A percentile compares a stretch with the other conserved stretches of the same genome.
phyloP scores from a whole-genome alignment of 2,888 invertebrate genomes.

The Spodoptera picta region DNA sequence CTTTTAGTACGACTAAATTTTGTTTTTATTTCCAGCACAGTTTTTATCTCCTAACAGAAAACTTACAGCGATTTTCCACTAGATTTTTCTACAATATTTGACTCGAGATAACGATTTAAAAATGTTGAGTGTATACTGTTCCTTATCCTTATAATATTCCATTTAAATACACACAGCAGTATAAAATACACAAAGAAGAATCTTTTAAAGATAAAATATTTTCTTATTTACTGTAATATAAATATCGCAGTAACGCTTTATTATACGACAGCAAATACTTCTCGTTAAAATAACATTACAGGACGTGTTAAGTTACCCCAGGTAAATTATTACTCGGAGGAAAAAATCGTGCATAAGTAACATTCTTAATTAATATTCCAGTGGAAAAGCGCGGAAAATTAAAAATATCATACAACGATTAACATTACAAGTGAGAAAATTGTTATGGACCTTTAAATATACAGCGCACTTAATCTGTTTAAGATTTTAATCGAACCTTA shows the following conservation, averaged over 20 bases:
- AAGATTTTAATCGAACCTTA: constrained; percentile 56
- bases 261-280: constrained; percentile 23
- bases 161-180: neutral
- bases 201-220: neutral
- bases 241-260: constrained; percentile 1
- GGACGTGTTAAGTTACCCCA: constrained; percentile 27
- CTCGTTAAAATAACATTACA: constrained; percentile 42
- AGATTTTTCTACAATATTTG: constrained; percentile 10
- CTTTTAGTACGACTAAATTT: constrained; percentile 69
- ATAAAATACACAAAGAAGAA: too few relatives aligned
- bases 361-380: constrained; percentile 50
- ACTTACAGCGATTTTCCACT: constrained; percentile 17
- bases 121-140: too few relatives aligned
- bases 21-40: constrained; percentile 56
- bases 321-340: constrained; percentile 22
- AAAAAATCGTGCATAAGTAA: constrained; percentile 44
- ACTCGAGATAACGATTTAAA: neutral
- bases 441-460: constrained; percentile 38
- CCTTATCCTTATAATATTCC: too few relatives aligned
- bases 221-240: constrained; percentile 6
- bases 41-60: constrained; percentile 44
- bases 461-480: constrained; percentile 36
- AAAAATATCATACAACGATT: constrained; percentile 43
- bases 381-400: constrained; percentile 43
- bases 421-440: constrained; percentile 51